Percentiles rank a stretch among this genome's conserved stretches.
phyloP scores from a whole-genome alignment of 2,888 invertebrate genomes.

The Perizoma flavofasciatum region DNA sequence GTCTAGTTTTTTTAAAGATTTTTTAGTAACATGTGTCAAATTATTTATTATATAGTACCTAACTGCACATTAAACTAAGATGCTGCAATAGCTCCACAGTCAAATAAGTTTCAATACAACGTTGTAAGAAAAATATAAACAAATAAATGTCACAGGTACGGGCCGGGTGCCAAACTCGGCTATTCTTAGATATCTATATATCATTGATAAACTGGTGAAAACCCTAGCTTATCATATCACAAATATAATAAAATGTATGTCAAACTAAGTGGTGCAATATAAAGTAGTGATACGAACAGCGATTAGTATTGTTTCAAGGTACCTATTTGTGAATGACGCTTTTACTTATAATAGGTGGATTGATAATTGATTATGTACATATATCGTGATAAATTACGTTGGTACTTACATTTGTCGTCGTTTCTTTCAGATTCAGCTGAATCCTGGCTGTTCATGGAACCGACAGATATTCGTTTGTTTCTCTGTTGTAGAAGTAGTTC shows the following conservation, averaged over 20 bases:
- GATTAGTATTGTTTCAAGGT: slow-evolving; percentile 13
- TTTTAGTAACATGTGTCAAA: too few relatives aligned
- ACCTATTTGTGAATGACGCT: slow-evolving; percentile 7
- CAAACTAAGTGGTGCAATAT: background rate
- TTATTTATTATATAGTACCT: too few relatives aligned
- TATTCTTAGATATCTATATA: too few relatives aligned
- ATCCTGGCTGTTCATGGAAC: slow-evolving; percentile 73
- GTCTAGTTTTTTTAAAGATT: too few relatives aligned
- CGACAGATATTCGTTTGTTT: slow-evolving; percentile 73
- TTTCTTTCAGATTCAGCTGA: slow-evolving; percentile 67
- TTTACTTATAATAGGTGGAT: background rate
- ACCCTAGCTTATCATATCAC: too few relatives aligned
- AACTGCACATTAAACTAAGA: too few relatives aligned
- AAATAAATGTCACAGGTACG: too few relatives aligned
- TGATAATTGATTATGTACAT: background rate
- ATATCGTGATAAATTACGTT: slow-evolving; percentile 12
- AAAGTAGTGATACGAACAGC: slow-evolving; percentile 3
- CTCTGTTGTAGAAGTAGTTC: slow-evolving; percentile 72
- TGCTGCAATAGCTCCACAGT: too few relatives aligned
- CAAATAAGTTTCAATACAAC: too few relatives aligned
- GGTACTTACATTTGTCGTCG: slow-evolving; percentile 75
- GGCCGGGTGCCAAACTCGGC: too few relatives aligned
- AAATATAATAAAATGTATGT: background rate
- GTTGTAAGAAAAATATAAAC: too few relatives aligned
- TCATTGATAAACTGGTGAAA: too few relatives aligned